phyloP scores from a whole-genome alignment of 1,140 invertebrate genomes.

The Gryllus bimaculatus region DNA sequence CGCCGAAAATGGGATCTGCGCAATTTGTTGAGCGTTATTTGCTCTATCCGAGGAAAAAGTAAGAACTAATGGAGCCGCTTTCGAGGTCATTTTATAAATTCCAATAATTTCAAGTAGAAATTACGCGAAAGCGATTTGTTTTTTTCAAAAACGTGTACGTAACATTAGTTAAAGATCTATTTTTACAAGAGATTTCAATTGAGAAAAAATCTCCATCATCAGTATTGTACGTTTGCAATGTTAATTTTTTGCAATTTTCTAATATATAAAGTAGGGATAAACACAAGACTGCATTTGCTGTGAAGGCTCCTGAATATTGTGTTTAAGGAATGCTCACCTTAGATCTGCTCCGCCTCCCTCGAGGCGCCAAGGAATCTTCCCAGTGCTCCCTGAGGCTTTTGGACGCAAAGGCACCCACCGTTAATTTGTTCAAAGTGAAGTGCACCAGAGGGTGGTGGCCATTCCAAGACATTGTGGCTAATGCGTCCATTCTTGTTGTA shows the following conservation, averaged over 20 bases:
- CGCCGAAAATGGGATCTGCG: too few species aligned
- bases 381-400: constrained; percentile 50
- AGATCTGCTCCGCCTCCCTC: constrained; percentile 48
- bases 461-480: constrained; percentile 31
- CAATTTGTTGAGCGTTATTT: too few species aligned
- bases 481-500: background rate
- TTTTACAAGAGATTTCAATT: background rate
- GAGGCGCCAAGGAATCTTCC: constrained; percentile 45
- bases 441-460: constrained; percentile 78
- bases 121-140: too few species aligned
- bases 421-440: constrained; percentile 69
- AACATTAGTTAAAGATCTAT: background rate
- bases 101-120: too few species aligned
- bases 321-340: constrained; percentile 42
- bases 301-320: background rate
- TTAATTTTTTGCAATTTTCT: background rate
- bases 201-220: background rate
- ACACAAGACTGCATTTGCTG: background rate
- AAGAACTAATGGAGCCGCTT: too few species aligned
- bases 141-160: background rate
- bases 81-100: background rate
- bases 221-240: background rate
- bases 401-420: constrained; percentile 43
- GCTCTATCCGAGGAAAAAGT: too few species aligned
- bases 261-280: background rate